A percentile compares a stretch with the other conserved stretches of the same genome.
These are phyloP conservation scores for Lagorchestes hirsutus DNA, from an alignment of 2,797 vertebrate species.

Conservation along the genomic window DNA sequence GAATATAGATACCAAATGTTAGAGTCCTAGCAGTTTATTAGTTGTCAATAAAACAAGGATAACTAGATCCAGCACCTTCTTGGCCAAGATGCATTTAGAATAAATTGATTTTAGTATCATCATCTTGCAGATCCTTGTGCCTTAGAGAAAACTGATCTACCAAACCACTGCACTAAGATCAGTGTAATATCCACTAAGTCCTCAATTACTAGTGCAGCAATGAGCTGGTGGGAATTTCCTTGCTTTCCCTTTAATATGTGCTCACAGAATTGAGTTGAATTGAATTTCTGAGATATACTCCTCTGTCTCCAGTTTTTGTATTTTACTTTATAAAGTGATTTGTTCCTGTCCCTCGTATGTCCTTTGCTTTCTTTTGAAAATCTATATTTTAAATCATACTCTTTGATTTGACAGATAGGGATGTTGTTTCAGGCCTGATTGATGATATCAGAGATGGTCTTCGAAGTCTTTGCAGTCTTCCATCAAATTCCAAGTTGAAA, in stretches of 20 bases:
- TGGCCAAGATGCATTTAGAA: constrained; percentile 50
- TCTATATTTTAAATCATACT: neutral
- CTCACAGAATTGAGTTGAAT: constrained; percentile 20
- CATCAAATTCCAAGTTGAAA: constrained; percentile 2
- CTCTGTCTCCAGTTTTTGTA: neutral
- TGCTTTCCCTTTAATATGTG: constrained; percentile 21
- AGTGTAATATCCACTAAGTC: neutral
- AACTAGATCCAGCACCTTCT: constrained; percentile 25
- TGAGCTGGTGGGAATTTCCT: neutral
- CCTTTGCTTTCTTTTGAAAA: neutral
- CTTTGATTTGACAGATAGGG: neutral
- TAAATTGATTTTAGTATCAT: constrained; percentile 9
- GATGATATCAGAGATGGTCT: constrained; percentile 34
- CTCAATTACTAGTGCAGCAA: neutral
- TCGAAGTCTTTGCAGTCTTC: constrained; percentile 33
- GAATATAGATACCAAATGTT: constrained; percentile 36
- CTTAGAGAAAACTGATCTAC: neutral
- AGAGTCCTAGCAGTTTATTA: constrained; percentile 47
- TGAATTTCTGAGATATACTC: constrained; percentile 22
- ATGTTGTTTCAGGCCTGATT: constrained; percentile 11
- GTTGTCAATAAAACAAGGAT: constrained; percentile 42
- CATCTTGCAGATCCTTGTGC: neutral
- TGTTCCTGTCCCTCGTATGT: neutral
- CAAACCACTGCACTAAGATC: neutral
- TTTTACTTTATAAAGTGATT: neutral